Evolutionary conservation across 2,113 vertebrate genomes (phyloP).

Genomic region (Marmota monax): DNA sequence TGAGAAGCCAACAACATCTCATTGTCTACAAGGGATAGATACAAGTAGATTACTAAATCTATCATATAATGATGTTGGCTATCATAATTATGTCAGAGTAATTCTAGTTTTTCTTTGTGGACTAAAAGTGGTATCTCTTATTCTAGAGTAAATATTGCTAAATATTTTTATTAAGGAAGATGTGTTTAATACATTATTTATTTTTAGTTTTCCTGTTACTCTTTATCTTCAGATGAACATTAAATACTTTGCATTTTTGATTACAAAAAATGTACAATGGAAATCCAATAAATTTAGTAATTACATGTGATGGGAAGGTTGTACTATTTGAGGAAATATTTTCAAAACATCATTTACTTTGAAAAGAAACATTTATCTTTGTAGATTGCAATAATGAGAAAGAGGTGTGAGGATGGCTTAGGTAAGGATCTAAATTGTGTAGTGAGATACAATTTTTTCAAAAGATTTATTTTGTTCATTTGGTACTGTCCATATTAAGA

Average conservation of each 20-base stretch:
- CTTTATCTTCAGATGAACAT: not conserved
- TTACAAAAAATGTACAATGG: not conserved
- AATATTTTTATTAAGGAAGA: not conserved
- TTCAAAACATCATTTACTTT: conserved; percentile 50
- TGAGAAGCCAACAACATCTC: not conserved
- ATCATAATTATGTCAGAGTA: not conserved
- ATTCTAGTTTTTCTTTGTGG: conserved; percentile 49
- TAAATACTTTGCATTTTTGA: conserved; percentile 8
- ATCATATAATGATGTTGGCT: not conserved
- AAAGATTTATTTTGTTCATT: conserved; percentile 30
- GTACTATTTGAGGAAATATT: not conserved
- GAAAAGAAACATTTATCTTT: conserved; percentile 26
- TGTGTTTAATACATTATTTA: conserved; percentile 14
- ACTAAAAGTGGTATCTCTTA: conserved; percentile 4
- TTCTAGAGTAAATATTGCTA: conserved; percentile 47
- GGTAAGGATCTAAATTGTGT: conserved; percentile 1
- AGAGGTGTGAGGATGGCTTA: not conserved
- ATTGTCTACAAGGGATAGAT: not conserved
- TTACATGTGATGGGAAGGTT: not conserved
- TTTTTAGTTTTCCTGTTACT: not conserved
- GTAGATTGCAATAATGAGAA: conserved; percentile 44
- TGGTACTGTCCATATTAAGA: conserved; percentile 6
- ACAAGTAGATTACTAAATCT: not conserved
- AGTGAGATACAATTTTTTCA: conserved; percentile 20
- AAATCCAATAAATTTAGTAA: conserved; percentile 45